Evolutionary conservation across 1,140 invertebrate species (phyloP).

Genomic region (Cotesia vestalis): DNA sequence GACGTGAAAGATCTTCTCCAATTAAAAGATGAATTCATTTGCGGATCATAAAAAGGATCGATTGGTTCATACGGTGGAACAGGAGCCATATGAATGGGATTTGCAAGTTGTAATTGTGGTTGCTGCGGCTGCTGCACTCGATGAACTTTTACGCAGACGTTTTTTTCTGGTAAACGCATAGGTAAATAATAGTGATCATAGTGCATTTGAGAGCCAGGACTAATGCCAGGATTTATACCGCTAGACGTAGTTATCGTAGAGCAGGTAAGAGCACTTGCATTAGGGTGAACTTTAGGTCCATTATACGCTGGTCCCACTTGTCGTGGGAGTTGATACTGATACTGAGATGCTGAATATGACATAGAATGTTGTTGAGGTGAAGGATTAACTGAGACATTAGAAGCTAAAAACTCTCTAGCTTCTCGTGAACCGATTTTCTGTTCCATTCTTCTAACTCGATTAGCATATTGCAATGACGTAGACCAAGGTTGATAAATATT

Average conservation of each 20-base stretch:
- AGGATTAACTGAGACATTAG: not conserved
- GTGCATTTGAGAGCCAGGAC: slow-evolving; percentile 7
- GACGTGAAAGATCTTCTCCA: slow-evolving; percentile 37
- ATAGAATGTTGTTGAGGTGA: slow-evolving; percentile 48
- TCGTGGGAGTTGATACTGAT: slow-evolving; percentile 51
- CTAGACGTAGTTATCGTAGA: slow-evolving; percentile 3
- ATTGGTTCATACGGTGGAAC: slow-evolving; percentile 44
- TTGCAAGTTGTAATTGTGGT: slow-evolving; percentile 43
- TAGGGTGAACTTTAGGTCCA: slow-evolving; percentile 49
- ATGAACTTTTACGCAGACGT: slow-evolving; percentile 15
- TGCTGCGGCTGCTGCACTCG: slow-evolving; percentile 40
- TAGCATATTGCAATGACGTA: slow-evolving; percentile 19
- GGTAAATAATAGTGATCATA: slow-evolving; percentile 17
- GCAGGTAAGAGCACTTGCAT: slow-evolving; percentile 34
- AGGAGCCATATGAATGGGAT: slow-evolving; percentile 36
- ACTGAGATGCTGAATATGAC: slow-evolving; percentile 49
- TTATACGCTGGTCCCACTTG: slow-evolving; percentile 52
- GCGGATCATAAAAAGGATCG: slow-evolving; percentile 23
- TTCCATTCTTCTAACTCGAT: no score
- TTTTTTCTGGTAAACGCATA: not conserved
- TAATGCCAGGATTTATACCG: slow-evolving; percentile 4
- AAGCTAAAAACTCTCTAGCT: not conserved
- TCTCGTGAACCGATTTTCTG: not conserved
- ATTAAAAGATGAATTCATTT: slow-evolving; percentile 30
- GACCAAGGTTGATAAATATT: slow-evolving; percentile 45